These are phyloP conservation scores for Micropoecilia bifurca DNA, from an alignment of 2,797 vertebrate species.

Conservation along the genomic window DNA sequence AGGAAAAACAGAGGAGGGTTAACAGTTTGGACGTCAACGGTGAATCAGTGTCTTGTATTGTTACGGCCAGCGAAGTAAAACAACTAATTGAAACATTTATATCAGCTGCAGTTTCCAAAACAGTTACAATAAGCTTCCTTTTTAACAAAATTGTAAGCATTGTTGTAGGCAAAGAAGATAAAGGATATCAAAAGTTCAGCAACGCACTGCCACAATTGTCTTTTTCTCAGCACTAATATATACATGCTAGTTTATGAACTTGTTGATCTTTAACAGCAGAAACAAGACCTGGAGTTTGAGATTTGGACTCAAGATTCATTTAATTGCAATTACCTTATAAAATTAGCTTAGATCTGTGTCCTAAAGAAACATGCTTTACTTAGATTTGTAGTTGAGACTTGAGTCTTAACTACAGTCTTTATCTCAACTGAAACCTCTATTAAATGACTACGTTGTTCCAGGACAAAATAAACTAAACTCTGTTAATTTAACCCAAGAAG, in stretches of 20 bases:
- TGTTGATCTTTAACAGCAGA: background rate
- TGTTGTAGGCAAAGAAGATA: background rate
- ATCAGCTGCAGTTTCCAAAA: background rate
- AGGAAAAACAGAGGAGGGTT: background rate
- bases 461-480: background rate
- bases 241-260: background rate
- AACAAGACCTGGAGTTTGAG: background rate
- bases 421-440: background rate
- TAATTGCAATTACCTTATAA: background rate
- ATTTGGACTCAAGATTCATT: background rate
- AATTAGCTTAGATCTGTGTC: background rate
- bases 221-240: background rate
- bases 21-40: background rate
- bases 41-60: background rate
- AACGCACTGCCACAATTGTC: background rate
- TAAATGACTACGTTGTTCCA: background rate
- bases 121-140: background rate
- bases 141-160: background rate
- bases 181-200: background rate
- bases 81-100: background rate
- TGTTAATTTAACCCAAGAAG: background rate
- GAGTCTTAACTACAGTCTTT: background rate
- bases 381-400: background rate
- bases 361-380: background rate
- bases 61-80: background rate